A percentile compares a stretch with the other conserved stretches of the same genome.
These are phyloP conservation scores for Nomada lathburiana DNA, from an alignment of 2,888 invertebrate species.

Conservation along the genomic window DNA sequence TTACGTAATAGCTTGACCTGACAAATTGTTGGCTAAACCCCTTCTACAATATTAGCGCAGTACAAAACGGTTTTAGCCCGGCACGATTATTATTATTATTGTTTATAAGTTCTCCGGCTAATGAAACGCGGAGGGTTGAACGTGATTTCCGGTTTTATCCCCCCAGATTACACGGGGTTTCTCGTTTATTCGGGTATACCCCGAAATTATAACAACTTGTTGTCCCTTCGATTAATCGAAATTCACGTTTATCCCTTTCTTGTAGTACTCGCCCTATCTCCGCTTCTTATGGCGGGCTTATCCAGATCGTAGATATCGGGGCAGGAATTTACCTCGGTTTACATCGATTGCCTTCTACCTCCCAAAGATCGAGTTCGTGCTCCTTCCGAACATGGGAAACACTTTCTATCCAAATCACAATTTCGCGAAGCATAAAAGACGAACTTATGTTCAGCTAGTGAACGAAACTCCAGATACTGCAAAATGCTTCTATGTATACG, in stretches of 20 bases:
- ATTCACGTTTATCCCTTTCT: slow-evolving; percentile 70
- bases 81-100: slow-evolving; percentile 54
- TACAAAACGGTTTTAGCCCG: slow-evolving; percentile 16
- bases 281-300: slow-evolving; percentile 54
- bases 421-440: too few species aligned
- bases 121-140: slow-evolving; percentile 46
- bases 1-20: slow-evolving; percentile 6
- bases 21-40: slow-evolving; percentile 22
- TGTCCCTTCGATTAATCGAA: slow-evolving; percentile 72
- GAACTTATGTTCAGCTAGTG: too few species aligned
- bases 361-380: slow-evolving; percentile 24
- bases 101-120: slow-evolving; percentile 55
- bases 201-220: slow-evolving; percentile 67
- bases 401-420: not conserved
- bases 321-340: slow-evolving; percentile 29
- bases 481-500: too few species aligned
- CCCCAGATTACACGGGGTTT: slow-evolving; percentile 49
- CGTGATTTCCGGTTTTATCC: slow-evolving; percentile 44
- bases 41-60: not conserved
- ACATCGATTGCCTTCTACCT: slow-evolving; percentile 24
- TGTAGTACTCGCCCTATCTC: slow-evolving; percentile 36
- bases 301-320: slow-evolving; percentile 55
- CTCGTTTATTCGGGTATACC: slow-evolving; percentile 52
- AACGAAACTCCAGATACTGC: too few species aligned
- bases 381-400: not conserved